Base-by-base conservation (phyloP, 2,113 vertebrate genomes). In the Pelecanoides urinatrix region DNA sequence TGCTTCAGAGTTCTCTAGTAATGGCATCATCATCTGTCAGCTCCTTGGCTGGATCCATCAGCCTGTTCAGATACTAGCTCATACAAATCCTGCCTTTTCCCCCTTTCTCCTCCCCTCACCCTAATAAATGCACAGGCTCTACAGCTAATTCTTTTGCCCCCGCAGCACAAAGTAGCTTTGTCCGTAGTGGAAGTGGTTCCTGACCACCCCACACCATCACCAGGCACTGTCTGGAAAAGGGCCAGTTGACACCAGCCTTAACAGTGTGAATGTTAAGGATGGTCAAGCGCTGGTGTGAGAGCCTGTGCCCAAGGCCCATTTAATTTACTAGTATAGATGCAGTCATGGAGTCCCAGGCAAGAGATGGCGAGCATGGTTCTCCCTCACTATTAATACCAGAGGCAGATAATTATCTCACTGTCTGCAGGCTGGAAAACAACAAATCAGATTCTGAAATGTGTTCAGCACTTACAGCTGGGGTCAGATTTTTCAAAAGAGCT, bases 391-490 rank as follows among this genome's bases (percentile, higher is more conserved):
- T 13, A 72, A 40, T 9, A 42, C n/a, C 81, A 65, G 56, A 82
- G 27, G 72, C 76, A 91, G 72, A 55, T 18, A 62, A 94, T 97
- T 87, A 62, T 82, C 89, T 44, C 86, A 6, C 63, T 58, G 34
- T 23, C 77, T 81, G 58, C 50, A 59, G 86, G 25, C 59, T 87
- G 86, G 47, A 42, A 80, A 94, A 87, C 86, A 94, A 68, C 86
- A 90, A 27, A 26, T 22, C 90, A 16, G 5, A 16, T 22, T 65
- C 80, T 29, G 52, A 26, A 47, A 67, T 19, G 61, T 34, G 53
- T 34, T 34, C 93, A 61, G 73, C 88, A 14, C 56, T 86, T 90
- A 4, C 29, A 65, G 86, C 47, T 52, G 36, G 86, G 92, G 93
- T 90, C 72, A 67, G 83, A 2, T 6, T 18, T 72, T 91, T 87